These are phyloP conservation scores for Oncorhynchus tshawytscha DNA, from an alignment of 2,113 vertebrate genomes.

Conservation along the genomic window DNA sequence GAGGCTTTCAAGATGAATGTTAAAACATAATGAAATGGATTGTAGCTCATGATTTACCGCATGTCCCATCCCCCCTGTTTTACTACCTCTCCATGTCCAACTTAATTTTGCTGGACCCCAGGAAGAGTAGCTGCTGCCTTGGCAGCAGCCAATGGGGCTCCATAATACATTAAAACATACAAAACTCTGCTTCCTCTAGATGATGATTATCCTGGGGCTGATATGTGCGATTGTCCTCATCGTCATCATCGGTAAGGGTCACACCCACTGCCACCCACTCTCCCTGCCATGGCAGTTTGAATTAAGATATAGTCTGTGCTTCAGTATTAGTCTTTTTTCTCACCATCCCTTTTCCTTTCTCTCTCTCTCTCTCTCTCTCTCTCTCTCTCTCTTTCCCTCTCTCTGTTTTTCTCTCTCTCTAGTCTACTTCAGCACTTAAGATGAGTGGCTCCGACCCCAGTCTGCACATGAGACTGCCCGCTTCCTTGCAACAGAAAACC, in stretches of 20 bases:
- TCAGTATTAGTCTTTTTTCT: neutral
- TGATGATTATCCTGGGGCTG: slow-evolving; percentile 94
- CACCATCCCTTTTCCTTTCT: neutral
- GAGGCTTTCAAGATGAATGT: neutral
- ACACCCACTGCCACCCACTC: neutral
- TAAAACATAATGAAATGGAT: neutral
- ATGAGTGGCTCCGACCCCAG: slow-evolving; percentile 69
- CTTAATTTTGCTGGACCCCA: too few species aligned
- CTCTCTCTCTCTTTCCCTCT: neutral
- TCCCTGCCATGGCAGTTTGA: too few species aligned
- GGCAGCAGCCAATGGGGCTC: neutral
- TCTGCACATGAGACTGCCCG: slow-evolving; percentile 56
- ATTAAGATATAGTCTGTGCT: too few species aligned
- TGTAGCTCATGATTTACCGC: neutral
- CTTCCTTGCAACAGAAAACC: slow-evolving; percentile 64
- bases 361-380: too few species aligned
- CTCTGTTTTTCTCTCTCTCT: slow-evolving; percentile 33
- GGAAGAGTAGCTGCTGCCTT: too few species aligned
- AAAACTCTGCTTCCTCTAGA: slow-evolving; percentile 67
- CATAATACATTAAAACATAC: neutral
- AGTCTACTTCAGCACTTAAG: slow-evolving; percentile 85
- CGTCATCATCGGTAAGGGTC: slow-evolving; percentile 89
- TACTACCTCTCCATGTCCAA: slow-evolving; percentile 9
- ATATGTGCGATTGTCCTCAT: slow-evolving; percentile 88
- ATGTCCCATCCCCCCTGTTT: neutral